Base-by-base conservation (phyloP, 2,888 invertebrate species). In the Leptinotarsa haldemani region DNA sequence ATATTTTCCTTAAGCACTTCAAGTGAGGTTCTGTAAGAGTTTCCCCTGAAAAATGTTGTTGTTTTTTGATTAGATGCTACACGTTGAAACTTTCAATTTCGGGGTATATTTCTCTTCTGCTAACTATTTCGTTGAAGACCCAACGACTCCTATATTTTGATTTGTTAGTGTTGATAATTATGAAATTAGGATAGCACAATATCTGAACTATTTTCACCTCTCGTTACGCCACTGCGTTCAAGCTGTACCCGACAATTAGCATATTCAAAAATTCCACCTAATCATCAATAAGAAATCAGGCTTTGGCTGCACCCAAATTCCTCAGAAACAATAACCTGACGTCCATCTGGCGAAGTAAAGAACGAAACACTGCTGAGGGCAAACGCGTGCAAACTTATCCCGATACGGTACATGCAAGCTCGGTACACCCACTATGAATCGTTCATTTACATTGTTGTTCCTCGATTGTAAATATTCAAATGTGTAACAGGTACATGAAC, bases 371-470 rank as follows among this genome's bases (percentile, higher is more conserved):
- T 70, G 71, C 64, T 73, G 65, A 69, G 75, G 76, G 75, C 75
- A 76, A 77, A 79, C 79, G 80, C 78, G 81, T 78, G 81, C 79
- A 75, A 79, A 82, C 81, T 80, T 80, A 82, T 82, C 82, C 71
- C 79, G 82, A 82, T 82, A 80, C 76, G 75, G 76, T 77, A 82
- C 82, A 82, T 82, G 82, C 82, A 81, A 82, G 75, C 77, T 64
- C 58, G 61, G 71, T 76, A 76, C 76, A 76, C 76, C 76, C 76
- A 76, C 76, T 70, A 67, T 30, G 68, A 73, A 73, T 73, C 58
- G 73, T 47, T 63, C 73, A 71, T 70, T 73, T 48, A 70, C 72
- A 75, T 75, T 70, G 72, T 75, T 75, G 63, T 71, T 47, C 25
- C 53, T n/a, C 68, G 72, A 67, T 75, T 63, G 65, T 52, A 18